A percentile compares a stretch with the other conserved stretches of the same genome.
Conservation (phyloP, 2,797 vertebrate genomes). For the Amblyopsis hoosieri region DNA sequence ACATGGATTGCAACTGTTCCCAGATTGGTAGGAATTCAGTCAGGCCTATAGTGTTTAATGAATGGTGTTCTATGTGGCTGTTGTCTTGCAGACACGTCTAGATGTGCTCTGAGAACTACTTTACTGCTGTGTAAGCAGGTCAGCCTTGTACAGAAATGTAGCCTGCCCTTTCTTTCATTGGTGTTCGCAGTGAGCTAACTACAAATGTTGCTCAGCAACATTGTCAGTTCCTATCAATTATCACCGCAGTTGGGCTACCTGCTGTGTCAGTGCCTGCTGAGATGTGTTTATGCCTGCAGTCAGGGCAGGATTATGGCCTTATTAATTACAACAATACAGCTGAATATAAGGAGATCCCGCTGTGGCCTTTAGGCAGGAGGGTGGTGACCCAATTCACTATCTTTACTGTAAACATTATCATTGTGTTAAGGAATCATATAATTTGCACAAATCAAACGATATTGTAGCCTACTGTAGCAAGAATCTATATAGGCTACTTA, state of each 20-base stretch:
- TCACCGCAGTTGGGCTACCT: slow-evolving; percentile 29
- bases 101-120: slow-evolving; percentile 19
- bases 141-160: slow-evolving; percentile 22
- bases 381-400: no score
- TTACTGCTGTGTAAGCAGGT: not conserved
- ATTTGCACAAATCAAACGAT: no score
- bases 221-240: slow-evolving; percentile 45
- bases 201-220: not conserved
- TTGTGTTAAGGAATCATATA: no score
- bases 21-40: no score
- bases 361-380: slow-evolving; percentile 35
- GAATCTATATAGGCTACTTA: no score
- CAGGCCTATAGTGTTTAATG: slow-evolving; percentile 16
- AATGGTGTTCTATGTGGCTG: slow-evolving; percentile 16
- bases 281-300: slow-evolving; percentile 49
- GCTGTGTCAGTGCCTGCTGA: slow-evolving; percentile 31
- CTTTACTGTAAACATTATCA: no score
- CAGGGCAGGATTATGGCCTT: slow-evolving; percentile 19
- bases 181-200: not conserved
- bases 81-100: slow-evolving; percentile 30
- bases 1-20: not conserved
- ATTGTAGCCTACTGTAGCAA: no score
- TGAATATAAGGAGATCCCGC: slow-evolving; percentile 40
- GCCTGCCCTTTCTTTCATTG: not conserved
- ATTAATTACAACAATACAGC: no score